phyloP scores from a whole-genome alignment of 2,797 vertebrate genomes.

The Cichlasoma orientale region DNA sequence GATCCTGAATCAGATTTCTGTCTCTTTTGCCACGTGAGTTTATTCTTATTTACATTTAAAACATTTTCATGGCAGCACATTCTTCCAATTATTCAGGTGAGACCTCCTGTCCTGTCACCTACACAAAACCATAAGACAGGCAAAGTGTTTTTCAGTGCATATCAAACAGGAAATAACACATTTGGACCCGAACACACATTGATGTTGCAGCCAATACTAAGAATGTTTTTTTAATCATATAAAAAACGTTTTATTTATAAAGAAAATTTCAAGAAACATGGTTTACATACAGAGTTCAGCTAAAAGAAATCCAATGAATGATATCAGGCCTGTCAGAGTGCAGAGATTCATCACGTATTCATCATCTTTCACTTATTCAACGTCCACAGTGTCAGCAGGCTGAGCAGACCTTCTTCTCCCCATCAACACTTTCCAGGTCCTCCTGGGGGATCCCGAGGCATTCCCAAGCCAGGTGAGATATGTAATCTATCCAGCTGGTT shows the following conservation, averaged over 20 bases:
- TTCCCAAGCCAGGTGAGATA: fast-evolving
- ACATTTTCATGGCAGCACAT: too few relatives aligned
- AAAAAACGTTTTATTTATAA: too few relatives aligned
- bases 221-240: too few relatives aligned
- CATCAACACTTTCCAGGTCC: background rate
- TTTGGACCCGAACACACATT: background rate
- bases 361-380: too few relatives aligned
- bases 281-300: background rate
- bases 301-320: background rate
- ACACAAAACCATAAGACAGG: too few relatives aligned
- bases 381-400: background rate
- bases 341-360: background rate
- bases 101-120: too few relatives aligned
- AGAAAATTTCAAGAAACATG: background rate
- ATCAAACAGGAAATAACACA: fast-evolving
- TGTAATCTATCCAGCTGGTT: background rate
- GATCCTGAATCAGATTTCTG: background rate
- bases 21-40: background rate
- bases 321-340: background rate
- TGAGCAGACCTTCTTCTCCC: background rate
- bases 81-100: too few relatives aligned
- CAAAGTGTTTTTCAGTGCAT: background rate
- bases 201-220: background rate
- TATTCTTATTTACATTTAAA: too few relatives aligned
- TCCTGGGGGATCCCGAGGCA: background rate